These are phyloP conservation scores for Enoplosus armatus DNA, from an alignment of 2,797 vertebrate species.

Conservation along the genomic window DNA sequence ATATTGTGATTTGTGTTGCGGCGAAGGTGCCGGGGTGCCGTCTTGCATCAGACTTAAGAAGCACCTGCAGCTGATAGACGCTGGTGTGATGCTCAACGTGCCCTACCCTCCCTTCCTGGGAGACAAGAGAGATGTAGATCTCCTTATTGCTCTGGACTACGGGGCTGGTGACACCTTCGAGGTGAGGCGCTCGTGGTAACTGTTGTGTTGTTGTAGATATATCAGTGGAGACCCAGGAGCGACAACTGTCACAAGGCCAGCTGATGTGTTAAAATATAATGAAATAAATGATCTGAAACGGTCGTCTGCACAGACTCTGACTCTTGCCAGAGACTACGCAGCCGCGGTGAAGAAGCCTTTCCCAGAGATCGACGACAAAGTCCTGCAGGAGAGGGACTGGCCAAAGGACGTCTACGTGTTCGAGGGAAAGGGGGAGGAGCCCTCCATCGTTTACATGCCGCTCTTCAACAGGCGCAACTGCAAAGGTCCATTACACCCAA, in stretches of 20 bases:
- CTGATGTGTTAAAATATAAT: not conserved
- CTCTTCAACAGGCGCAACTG: conserved; percentile 12
- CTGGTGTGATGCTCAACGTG: conserved; percentile 21
- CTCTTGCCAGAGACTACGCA: conserved; percentile 64
- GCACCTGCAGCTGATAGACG: conserved; percentile 33
- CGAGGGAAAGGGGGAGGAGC: conserved; percentile 60
- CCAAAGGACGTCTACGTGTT: conserved; percentile 73
- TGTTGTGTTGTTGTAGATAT: not conserved
- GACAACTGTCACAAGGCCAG: not conserved
- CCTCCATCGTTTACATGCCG: conserved; percentile 69
- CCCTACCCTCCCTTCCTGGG: conserved; percentile 44
- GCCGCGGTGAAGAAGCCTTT: conserved; percentile 66
- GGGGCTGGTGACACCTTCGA: not conserved
- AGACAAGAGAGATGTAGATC: conserved; percentile 34
- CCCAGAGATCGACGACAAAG: conserved; percentile 52
- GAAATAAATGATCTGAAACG: not conserved
- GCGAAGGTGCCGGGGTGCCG: conserved; percentile 13
- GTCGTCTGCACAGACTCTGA: conserved; percentile 70
- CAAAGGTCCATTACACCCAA: not conserved
- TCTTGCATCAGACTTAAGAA: conserved; percentile 10
- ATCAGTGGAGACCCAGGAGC: not conserved
- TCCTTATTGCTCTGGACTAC: conserved; percentile 38
- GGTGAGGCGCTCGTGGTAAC: not conserved
- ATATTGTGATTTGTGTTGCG: not conserved
- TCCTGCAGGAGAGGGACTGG: conserved; percentile 68